These are phyloP conservation scores for Nyctibius grandis DNA, from an alignment of 2,797 vertebrate genomes.

Conservation along the genomic window DNA sequence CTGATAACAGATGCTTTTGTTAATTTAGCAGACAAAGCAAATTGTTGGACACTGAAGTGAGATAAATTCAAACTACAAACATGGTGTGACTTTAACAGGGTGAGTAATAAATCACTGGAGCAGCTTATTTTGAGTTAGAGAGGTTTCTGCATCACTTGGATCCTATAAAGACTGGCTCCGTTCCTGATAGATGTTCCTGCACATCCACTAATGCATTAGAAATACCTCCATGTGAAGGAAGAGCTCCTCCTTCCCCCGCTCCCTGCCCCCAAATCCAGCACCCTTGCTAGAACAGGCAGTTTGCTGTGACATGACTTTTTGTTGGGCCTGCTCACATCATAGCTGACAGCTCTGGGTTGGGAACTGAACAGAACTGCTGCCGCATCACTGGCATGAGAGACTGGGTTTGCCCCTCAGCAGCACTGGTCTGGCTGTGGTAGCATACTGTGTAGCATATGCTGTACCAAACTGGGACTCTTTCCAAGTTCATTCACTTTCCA, in stretches of 20 bases:
- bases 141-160: not conserved
- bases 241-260: not conserved
- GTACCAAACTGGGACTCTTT: not conserved
- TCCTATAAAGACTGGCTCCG: not conserved
- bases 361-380: not conserved
- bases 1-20: not conserved
- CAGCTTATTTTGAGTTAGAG: not conserved
- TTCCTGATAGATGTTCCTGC: not conserved
- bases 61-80: not conserved
- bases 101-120: not conserved
- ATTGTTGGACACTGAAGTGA: not conserved
- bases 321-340: not conserved
- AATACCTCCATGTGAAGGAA: not conserved
- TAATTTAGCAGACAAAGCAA: not conserved
- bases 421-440: not conserved
- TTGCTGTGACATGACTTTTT: not conserved
- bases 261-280: not conserved
- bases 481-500: not conserved
- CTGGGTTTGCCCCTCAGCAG: not conserved
- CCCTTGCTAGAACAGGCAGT: not conserved
- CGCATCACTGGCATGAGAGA: not conserved
- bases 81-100: not conserved
- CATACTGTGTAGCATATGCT: not conserved
- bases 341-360: not conserved
- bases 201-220: not conserved